A percentile compares a stretch with the other conserved stretches of the same genome.
Evolutionary conservation across 2,113 vertebrate species (phyloP).

Genomic region (Tragelaphus imberbis): DNA sequence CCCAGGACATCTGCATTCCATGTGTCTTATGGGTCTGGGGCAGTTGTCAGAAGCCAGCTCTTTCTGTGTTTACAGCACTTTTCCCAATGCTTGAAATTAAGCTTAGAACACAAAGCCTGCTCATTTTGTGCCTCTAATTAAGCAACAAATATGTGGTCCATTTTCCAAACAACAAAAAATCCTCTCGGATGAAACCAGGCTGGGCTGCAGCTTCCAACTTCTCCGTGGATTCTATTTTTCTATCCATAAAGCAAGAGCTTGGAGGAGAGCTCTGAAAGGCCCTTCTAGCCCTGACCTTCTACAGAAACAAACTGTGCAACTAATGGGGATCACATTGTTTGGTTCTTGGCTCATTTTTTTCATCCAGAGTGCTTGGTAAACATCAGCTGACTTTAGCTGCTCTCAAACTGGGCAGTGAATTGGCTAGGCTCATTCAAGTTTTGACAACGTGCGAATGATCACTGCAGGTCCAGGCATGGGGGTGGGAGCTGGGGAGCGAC

Average conservation of each 20-base stretch:
- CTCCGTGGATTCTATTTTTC: neutral
- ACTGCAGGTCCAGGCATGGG: neutral
- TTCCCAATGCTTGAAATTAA: neutral
- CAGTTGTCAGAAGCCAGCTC: neutral
- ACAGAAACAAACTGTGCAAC: neutral
- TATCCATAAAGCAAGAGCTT: neutral
- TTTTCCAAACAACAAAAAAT: conserved; percentile 22
- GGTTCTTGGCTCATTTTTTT: conserved; percentile 43
- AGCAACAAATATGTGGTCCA: neutral
- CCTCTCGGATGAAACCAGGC: conserved; percentile 6
- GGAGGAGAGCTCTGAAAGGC: neutral
- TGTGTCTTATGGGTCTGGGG: conserved; percentile 60
- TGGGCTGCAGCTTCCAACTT: neutral
- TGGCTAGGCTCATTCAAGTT: neutral
- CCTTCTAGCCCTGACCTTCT: neutral
- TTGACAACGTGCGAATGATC: neutral
- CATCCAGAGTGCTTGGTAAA: conserved; percentile 45
- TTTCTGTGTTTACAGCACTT: neutral
- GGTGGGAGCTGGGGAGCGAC: neutral
- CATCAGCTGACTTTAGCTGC: conserved; percentile 8
- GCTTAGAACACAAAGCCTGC: neutral
- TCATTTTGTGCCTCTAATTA: neutral
- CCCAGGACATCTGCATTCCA: conserved; percentile 78
- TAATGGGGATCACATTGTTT: conserved; percentile 29
- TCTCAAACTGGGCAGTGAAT: neutral